phyloP scores from a whole-genome alignment of 2,888 invertebrate species.

The Marasmarcha lunaedactyla region DNA sequence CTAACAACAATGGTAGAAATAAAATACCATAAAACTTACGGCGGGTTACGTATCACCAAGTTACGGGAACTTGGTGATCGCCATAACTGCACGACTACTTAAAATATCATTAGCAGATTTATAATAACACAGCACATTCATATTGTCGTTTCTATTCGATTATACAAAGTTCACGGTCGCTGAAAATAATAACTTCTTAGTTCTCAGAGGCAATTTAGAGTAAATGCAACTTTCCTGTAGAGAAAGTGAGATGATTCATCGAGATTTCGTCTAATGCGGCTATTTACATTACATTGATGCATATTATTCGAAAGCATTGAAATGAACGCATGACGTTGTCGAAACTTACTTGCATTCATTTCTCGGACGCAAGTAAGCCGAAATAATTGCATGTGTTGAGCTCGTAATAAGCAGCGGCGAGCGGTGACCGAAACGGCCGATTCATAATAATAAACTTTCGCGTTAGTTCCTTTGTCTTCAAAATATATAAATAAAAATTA shows the following conservation, averaged over 20 bases:
- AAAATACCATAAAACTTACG: too few species aligned
- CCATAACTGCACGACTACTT: not conserved
- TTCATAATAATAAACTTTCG: too few species aligned
- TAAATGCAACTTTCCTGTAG: not conserved
- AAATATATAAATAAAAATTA: too few species aligned
- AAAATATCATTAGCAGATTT: not conserved
- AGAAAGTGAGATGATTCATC: slow-evolving; percentile 1
- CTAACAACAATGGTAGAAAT: too few species aligned
- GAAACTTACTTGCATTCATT: not conserved
- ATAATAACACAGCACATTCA: not conserved
- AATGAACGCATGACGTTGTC: not conserved
- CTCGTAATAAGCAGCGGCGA: too few species aligned
- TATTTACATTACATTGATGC: slow-evolving; percentile 1
- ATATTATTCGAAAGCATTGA: not conserved
- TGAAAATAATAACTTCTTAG: not conserved
- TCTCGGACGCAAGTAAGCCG: not conserved
- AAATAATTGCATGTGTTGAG: not conserved
- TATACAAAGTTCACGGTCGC: not conserved
- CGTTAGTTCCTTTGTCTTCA: too few species aligned
- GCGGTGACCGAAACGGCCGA: too few species aligned
- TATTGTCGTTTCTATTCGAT: not conserved
- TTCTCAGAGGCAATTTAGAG: not conserved
- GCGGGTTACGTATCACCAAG: too few species aligned
- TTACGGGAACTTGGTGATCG: too few species aligned
- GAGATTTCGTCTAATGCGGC: slow-evolving; percentile 1